Conservation (phyloP, 2,113 vertebrate species). For the Pungitius pungitius region DNA sequence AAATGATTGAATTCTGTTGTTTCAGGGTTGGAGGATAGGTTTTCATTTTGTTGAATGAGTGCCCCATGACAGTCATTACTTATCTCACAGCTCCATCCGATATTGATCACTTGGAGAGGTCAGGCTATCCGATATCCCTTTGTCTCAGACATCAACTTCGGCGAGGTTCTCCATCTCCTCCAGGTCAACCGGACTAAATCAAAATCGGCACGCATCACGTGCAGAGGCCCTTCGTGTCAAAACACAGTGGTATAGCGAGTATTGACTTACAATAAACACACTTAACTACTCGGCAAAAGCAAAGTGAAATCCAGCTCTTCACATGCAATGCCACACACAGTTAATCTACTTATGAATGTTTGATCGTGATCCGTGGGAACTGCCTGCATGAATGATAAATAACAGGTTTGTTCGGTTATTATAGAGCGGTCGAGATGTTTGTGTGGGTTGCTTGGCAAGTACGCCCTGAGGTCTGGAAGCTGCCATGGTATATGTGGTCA, state of each 20-base stretch:
- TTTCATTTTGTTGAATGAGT: slow-evolving; percentile 70
- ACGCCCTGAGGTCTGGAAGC: slow-evolving; percentile 59
- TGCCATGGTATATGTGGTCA: slow-evolving; percentile 48
- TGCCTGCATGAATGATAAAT: slow-evolving; percentile 47
- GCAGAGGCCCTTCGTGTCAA: slow-evolving; percentile 34
- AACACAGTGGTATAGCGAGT: slow-evolving; percentile 11
- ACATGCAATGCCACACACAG: slow-evolving; percentile 31
- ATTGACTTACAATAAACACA: slow-evolving; percentile 21
- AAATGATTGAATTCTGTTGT: slow-evolving; percentile 62
- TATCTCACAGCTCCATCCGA: slow-evolving; percentile 50
- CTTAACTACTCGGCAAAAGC: slow-evolving; percentile 17
- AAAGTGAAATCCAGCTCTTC: slow-evolving; percentile 17
- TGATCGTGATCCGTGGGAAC: slow-evolving; percentile 54
- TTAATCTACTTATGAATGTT: slow-evolving; percentile 30
- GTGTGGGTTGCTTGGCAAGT: slow-evolving; percentile 57
- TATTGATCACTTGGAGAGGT: slow-evolving; percentile 72
- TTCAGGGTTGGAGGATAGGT: slow-evolving; percentile 44
- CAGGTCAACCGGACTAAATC: slow-evolving; percentile 13
- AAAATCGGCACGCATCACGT: slow-evolving; percentile 20
- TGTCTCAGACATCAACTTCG: slow-evolving; percentile 31
- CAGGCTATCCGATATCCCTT: slow-evolving; percentile 47
- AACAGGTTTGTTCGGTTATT: slow-evolving; percentile 43
- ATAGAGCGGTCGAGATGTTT: slow-evolving; percentile 47
- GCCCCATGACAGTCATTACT: slow-evolving; percentile 59
- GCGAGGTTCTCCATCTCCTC: slow-evolving; percentile 41